Evolutionary conservation across 2,797 vertebrate species (phyloP).

Genomic region (Lepilemur septentrionalis): DNA sequence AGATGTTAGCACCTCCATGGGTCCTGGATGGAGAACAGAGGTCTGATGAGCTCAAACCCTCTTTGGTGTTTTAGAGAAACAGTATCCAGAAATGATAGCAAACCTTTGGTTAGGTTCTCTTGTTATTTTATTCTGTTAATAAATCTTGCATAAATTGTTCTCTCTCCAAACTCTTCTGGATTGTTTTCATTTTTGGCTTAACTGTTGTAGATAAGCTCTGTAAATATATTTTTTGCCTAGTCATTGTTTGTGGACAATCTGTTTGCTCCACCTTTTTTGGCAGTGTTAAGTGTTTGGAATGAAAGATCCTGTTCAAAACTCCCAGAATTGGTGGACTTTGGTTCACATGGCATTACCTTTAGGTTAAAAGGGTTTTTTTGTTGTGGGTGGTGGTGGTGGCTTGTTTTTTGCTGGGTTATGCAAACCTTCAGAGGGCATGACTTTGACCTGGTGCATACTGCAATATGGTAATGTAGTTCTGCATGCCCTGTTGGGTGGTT

Average conservation of each 20-base stretch:
- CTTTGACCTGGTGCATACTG: not conserved
- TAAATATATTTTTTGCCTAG: constrained; percentile 76
- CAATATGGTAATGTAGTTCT: not conserved
- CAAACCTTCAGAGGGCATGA: not conserved
- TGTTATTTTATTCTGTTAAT: not conserved
- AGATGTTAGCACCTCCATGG: accelerated
- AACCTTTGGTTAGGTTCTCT: not conserved
- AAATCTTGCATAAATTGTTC: constrained; percentile 69
- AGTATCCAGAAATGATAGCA: constrained; percentile 34
- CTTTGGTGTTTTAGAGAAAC: not conserved
- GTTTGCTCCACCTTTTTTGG: not conserved
- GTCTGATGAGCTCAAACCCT: not conserved
- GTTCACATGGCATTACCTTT: not conserved
- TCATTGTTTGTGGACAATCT: constrained; percentile 72
- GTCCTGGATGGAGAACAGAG: not conserved
- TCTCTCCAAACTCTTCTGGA: constrained; percentile 35
- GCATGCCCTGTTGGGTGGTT: not conserved
- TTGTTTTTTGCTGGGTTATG: not conserved
- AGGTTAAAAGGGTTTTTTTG: not conserved
- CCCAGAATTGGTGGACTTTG: not conserved
- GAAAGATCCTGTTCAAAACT: constrained; percentile 27
- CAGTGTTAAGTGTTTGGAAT: constrained; percentile 16
- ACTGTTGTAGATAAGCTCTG: constrained; percentile 55
- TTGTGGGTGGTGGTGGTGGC: not conserved
- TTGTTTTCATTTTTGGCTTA: constrained; percentile 58